Percentiles rank a stretch among this genome's conserved stretches.
Conservation (phyloP, 2,888 invertebrate species). For the Nebria salina region DNA sequence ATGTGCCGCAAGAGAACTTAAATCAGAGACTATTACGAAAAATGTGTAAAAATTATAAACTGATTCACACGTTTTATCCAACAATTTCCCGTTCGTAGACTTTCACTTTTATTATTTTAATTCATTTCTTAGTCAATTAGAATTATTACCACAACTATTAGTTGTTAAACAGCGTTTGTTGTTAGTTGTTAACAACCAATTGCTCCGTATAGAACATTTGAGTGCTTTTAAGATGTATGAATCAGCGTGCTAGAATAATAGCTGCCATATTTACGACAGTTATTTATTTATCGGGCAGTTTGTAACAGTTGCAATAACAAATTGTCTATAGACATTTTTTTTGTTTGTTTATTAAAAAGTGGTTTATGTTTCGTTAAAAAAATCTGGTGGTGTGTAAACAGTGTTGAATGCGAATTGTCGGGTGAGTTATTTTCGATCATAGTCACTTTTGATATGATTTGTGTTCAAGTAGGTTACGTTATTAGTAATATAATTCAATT, state of each 20-base stretch:
- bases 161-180: background rate
- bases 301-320: background rate
- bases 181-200: background rate
- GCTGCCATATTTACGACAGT: background rate
- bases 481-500: no score
- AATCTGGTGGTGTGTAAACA: background rate
- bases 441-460: no score
- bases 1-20: background rate
- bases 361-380: background rate
- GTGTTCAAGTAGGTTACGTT: no score
- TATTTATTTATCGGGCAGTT: background rate
- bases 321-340: background rate
- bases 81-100: background rate
- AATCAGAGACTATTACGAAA: background rate
- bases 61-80: background rate
- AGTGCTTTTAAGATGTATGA: background rate
- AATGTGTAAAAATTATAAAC: background rate
- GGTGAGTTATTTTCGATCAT: no score
- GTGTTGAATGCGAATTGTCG: background rate
- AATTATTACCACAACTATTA: background rate
- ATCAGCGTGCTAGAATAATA: background rate
- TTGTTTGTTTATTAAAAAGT: background rate
- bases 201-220: background rate
- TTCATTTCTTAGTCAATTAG: background rate
- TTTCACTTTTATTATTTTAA: conserved; percentile 1